Conservation (phyloP, 2,113 vertebrate species). For the Prolemur simus region DNA sequence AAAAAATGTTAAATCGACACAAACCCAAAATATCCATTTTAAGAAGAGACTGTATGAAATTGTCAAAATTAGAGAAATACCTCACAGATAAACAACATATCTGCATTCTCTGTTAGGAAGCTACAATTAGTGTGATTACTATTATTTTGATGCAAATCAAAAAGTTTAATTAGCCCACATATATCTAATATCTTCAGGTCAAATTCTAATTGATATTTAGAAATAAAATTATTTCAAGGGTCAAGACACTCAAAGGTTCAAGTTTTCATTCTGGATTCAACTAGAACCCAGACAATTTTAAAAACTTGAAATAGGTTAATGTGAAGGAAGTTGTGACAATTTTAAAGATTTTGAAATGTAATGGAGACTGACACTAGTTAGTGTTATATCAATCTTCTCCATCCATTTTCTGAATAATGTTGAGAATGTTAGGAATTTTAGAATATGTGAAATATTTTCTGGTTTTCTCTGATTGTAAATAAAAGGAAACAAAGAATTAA, state of each 20-base stretch:
- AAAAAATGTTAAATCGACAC: neutral
- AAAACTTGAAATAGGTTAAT: neutral
- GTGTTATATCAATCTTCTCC: neutral
- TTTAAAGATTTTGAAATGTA: neutral
- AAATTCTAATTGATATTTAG: neutral
- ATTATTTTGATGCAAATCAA: neutral
- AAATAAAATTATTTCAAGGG: constrained; percentile 16
- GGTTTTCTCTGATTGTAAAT: neutral
- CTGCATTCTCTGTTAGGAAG: neutral
- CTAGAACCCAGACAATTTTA: neutral
- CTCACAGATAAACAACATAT: neutral
- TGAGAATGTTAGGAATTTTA: neutral
- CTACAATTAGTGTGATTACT: neutral
- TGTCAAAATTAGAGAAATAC: neutral
- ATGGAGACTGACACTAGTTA: neutral
- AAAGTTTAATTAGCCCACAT: neutral
- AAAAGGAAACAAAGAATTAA: neutral
- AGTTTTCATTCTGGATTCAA: neutral
- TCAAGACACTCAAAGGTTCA: neutral
- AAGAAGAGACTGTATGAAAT: neutral
- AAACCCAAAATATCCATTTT: neutral
- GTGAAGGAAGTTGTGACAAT: neutral
- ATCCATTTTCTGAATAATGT: neutral
- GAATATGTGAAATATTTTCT: neutral
- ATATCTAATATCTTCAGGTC: neutral